Evolutionary conservation across 2,113 vertebrate genomes (phyloP).

Genomic region (Callionymus lyra): DNA sequence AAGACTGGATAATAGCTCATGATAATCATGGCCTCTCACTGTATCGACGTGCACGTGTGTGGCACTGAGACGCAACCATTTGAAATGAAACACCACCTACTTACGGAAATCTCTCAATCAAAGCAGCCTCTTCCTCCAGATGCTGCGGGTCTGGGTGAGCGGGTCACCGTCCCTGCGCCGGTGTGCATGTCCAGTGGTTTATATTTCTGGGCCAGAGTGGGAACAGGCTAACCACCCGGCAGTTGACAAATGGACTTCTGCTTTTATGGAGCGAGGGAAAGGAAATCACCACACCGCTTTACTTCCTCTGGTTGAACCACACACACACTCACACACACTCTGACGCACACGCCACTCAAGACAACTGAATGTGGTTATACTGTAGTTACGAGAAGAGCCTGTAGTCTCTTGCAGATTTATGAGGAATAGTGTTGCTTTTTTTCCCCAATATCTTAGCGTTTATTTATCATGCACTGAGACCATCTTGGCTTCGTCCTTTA

Average conservation of each 20-base stretch:
- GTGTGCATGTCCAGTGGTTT: slow-evolving; percentile 38
- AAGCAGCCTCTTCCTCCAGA: slow-evolving; percentile 10
- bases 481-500: no score
- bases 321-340: slow-evolving; percentile 6
- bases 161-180: slow-evolving; percentile 33
- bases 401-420: slow-evolving; percentile 16
- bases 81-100: no score
- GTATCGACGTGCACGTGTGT: no score
- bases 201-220: slow-evolving; percentile 40
- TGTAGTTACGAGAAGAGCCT: slow-evolving; percentile 32
- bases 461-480: no score
- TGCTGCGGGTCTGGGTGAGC: slow-evolving; percentile 16
- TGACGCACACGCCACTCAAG: slow-evolving; percentile 21
- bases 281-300: slow-evolving; percentile 38
- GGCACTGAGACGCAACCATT: no score
- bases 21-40: no score
- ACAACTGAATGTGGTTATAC: slow-evolving; percentile 16
- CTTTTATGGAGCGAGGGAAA: slow-evolving; percentile 41
- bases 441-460: no score
- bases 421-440: slow-evolving; percentile 1
- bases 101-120: no score
- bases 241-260: slow-evolving; percentile 42
- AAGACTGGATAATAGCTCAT: no score
- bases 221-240: slow-evolving; percentile 38
- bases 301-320: slow-evolving; percentile 25